Evolutionary conservation across 2,888 invertebrate species (phyloP), one percentile per base, ranked within the genome.

Genomic region (Protonemura montana): DNA sequence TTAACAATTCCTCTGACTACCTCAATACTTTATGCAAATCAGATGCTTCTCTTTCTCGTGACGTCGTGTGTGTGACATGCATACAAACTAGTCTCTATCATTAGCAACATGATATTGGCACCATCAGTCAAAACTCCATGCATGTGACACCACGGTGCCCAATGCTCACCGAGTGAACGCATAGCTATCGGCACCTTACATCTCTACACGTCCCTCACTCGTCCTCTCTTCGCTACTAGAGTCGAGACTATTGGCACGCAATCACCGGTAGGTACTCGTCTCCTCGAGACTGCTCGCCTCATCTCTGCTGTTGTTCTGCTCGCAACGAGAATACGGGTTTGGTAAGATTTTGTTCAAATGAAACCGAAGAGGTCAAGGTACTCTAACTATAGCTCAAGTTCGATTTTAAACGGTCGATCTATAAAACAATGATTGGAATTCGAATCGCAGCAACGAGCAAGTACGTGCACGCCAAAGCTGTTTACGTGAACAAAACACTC

Each of bases 371-470:
- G 82, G 82, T 82, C 82, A 82, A 82, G 82, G 82, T 41, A 82
- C 82, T 82, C 82, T 78, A 78, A 41, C 82, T 82, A 41, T 41
- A 82, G 41, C 41, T 82, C 35, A 41, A 84, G 84, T 76, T 76
- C 59, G 76, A 84, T 84, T 84, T 84, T 76, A 84, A 76, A 84
- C 76, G 84, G 76, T 28, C 76, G 84, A 84, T 76, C 28, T 84
- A 84, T 84, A 84, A 84, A 84, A 84, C 84, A 84, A 84, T 84
- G 59, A 84, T 84, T 84, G 84, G 84, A 84, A 84, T 84, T 84
- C 76, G 42, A 29, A 59, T 42, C 84, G 84, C 76, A 41, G 27
- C 84, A 27, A 21, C 25, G 76, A 83, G 82, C 82, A 28, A 59
- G 5, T 84, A 84, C 84, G 84, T 59, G 84, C 26, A 6, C 30